Base-by-base conservation (phyloP, 2,113 vertebrate species). In the Sinocyclocheilus grahami region DNA sequence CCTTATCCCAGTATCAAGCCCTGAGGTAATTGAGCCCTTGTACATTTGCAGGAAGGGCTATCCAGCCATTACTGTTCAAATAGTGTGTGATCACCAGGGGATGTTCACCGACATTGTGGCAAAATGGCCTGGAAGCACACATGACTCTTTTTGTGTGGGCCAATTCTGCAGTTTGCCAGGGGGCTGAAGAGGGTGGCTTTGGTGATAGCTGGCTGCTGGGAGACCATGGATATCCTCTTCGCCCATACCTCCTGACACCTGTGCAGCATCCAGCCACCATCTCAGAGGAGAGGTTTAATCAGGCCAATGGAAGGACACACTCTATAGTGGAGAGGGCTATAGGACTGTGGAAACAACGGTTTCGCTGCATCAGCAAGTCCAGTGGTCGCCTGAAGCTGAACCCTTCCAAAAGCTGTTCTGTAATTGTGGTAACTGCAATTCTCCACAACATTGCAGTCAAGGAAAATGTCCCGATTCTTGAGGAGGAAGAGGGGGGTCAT, bases 321-420 rank as follows among this genome's bases (percentile, higher is more conserved):
- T 42, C 39, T 8, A 42, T 16, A 33, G 58, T 67, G 79, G 78
- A 81, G 78, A 63, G 78, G 37, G 37, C 60, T 63, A 82, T 67
- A 65, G 60, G 22, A 46, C 37, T 82, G 60, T 82, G 58, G 27
- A 82, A 65, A 42, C 33, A 82, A 42, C 11, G 24, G 16, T 65
- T 82, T 62, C 33, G 37, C 58, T 82, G 79, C n/a, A 37, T 65
- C 11, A 82, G 79, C 22, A 65, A 65, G 37, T 82, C 60, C 37
- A 62, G 27, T 65, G 33, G 7, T 55, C 5, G 53, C 16, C 74
- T 42, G 11, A 48, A 78, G 24, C 75, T 78, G 3, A 48, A 53
- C 30, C 60, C 58, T 7, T 18, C n/a, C 58, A 48, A 48, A 82
- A 67, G 33, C 79, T 82, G 79, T 24, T 33, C 75, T 69, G 27